A percentile compares a stretch with the other conserved stretches of the same genome.
Evolutionary conservation across 2,797 vertebrate species (phyloP).

Genomic region (Cyclopterus lumpus): DNA sequence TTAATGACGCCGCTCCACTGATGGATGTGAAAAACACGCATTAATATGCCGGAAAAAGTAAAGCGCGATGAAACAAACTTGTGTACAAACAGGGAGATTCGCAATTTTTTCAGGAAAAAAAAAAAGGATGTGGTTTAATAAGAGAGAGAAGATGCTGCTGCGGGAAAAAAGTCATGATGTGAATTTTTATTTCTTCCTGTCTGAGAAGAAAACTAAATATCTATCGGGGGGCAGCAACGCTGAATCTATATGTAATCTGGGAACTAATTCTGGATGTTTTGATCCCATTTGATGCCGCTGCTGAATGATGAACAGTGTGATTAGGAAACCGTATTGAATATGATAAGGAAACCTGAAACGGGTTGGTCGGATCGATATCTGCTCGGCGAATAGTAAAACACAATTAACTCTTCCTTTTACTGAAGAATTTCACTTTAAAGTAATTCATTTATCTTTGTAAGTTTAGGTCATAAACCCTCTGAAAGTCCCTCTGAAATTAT

Average conservation of each 20-base stretch:
- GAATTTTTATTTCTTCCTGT: slow-evolving; percentile 67
- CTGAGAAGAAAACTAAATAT: slow-evolving; percentile 49
- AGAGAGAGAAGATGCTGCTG: slow-evolving; percentile 42
- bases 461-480: slow-evolving; percentile 22
- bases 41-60: slow-evolving; percentile 67
- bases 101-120: no score
- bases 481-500: slow-evolving; percentile 29
- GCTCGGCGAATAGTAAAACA: slow-evolving; percentile 8
- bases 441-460: neutral
- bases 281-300: slow-evolving; percentile 11
- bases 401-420: slow-evolving; percentile 5
- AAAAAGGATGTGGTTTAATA: slow-evolving; percentile 62
- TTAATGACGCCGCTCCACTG: slow-evolving; percentile 63
- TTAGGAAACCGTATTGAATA: slow-evolving; percentile 36
- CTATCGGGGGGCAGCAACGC: slow-evolving; percentile 11
- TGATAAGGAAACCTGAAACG: slow-evolving; percentile 28
- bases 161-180: slow-evolving; percentile 58
- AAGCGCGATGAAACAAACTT: slow-evolving; percentile 65
- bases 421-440: slow-evolving; percentile 5
- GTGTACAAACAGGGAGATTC: slow-evolving; percentile 56
- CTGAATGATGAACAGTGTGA: slow-evolving; percentile 13
- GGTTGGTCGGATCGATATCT: slow-evolving; percentile 30
- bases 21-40: slow-evolving; percentile 54
- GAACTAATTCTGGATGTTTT: slow-evolving; percentile 28
- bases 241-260: slow-evolving; percentile 39